Evolutionary conservation across 2,113 vertebrate genomes (phyloP).

Genomic region (Hippopotamus amphibius): DNA sequence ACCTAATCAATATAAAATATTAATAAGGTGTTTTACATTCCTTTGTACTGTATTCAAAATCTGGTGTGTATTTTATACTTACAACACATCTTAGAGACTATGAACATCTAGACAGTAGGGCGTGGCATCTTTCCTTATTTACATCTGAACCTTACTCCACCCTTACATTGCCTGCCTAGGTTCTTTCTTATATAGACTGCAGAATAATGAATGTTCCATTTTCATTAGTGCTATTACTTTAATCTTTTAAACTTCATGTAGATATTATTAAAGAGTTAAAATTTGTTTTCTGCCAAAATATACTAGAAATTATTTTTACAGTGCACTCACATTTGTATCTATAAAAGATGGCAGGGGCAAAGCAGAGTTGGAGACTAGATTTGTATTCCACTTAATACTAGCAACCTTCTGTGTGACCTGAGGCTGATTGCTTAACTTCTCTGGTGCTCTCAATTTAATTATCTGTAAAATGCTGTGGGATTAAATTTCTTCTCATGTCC

Average conservation of each 20-base stretch:
- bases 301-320: slow-evolving; percentile 4
- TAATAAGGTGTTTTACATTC: not conserved
- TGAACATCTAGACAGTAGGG: not conserved
- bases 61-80: not conserved
- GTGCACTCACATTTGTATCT: not conserved
- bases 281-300: not conserved
- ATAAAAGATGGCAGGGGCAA: not conserved
- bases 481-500: slow-evolving; percentile 1
- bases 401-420: slow-evolving; percentile 2
- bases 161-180: not conserved
- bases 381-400: not conserved
- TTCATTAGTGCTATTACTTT: not conserved
- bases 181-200: not conserved
- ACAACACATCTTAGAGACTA: not conserved
- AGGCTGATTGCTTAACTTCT: not conserved
- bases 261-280: slow-evolving; percentile 19
- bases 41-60: not conserved
- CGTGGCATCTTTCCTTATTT: not conserved
- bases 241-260: slow-evolving; percentile 5
- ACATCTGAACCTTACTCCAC: not conserved
- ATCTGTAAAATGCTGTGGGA: not conserved
- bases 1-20: slow-evolving; percentile 21
- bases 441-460: not conserved
- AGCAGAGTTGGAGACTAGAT: not conserved
- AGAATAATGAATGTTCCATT: not conserved